Conservation (phyloP, 2,797 vertebrate species). For the Sebastes nivosus region DNA sequence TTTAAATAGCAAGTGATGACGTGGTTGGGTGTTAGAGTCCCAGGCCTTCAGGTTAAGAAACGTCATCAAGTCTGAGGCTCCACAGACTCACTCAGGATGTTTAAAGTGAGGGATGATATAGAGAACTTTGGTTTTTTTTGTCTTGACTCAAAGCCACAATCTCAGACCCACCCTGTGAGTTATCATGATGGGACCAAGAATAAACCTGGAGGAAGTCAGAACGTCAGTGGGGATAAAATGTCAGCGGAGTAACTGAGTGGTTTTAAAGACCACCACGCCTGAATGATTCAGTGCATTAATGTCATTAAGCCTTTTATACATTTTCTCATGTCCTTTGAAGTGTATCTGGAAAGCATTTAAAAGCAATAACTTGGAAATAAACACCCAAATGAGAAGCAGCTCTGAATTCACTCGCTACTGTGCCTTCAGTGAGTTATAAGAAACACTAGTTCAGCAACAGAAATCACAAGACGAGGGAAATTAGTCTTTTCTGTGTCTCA, state of each 20-base stretch:
- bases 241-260: not conserved
- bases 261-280: not conserved
- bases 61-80: slow-evolving; percentile 19
- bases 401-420: accelerated
- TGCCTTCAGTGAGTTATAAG: not conserved
- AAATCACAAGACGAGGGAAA: not conserved
- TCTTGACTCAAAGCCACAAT: slow-evolving; percentile 30
- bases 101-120: not conserved
- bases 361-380: not conserved
- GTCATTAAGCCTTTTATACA: not conserved
- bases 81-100: slow-evolving; percentile 9
- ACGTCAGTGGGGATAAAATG: slow-evolving; percentile 5
- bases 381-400: not conserved
- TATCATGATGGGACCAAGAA: slow-evolving; percentile 23
- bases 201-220: slow-evolving; percentile 1
- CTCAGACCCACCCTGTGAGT: slow-evolving; percentile 33
- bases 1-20: not conserved
- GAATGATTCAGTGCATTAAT: slow-evolving; percentile 6
- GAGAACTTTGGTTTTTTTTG: not conserved
- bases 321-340: not conserved
- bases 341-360: not conserved
- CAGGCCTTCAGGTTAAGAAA: not conserved
- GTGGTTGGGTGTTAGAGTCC: not conserved
- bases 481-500: not conserved
- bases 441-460: not conserved